A percentile compares a stretch with the other conserved stretches of the same genome.
Conservation (phyloP, 2,797 vertebrate species). For the Esox lucius region DNA sequence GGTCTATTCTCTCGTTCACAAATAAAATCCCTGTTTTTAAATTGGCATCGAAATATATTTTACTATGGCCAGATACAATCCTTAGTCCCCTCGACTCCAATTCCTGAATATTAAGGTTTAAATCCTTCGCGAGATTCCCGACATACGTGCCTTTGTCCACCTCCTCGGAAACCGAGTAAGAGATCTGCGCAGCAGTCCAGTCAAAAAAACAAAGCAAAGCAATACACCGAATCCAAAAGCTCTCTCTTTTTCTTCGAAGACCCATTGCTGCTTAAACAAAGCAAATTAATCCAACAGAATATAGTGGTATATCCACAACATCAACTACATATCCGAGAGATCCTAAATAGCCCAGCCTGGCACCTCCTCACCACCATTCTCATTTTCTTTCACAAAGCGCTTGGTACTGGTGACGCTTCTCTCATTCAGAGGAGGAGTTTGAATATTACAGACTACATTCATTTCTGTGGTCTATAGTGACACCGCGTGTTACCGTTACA, state of each 20-base stretch:
- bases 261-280: not conserved
- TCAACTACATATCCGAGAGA: not conserved
- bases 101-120: constrained; percentile 66
- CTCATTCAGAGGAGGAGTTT: constrained; percentile 18
- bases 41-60: constrained; percentile 70
- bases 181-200: constrained; percentile 64
- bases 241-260: not conserved
- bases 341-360: not conserved
- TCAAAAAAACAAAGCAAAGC: constrained; percentile 50
- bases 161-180: constrained; percentile 73
- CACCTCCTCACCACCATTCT: not conserved
- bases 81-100: constrained; percentile 69
- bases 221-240: constrained; percentile 8
- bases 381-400: not conserved
- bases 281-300: not conserved
- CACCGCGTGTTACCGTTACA: constrained; percentile 13
- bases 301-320: not conserved
- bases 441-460: not conserved
- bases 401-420: not conserved
- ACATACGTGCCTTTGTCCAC: constrained; percentile 69
- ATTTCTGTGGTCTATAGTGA: constrained; percentile 19
- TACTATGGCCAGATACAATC: constrained; percentile 64
- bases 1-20: constrained; percentile 68
- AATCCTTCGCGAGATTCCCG: constrained; percentile 75
- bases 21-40: constrained; percentile 61